Evolutionary conservation across 2,888 invertebrate species (phyloP), one percentile per base, ranked within the genome.

Genomic region (Oxyteleia sp.): DNA sequence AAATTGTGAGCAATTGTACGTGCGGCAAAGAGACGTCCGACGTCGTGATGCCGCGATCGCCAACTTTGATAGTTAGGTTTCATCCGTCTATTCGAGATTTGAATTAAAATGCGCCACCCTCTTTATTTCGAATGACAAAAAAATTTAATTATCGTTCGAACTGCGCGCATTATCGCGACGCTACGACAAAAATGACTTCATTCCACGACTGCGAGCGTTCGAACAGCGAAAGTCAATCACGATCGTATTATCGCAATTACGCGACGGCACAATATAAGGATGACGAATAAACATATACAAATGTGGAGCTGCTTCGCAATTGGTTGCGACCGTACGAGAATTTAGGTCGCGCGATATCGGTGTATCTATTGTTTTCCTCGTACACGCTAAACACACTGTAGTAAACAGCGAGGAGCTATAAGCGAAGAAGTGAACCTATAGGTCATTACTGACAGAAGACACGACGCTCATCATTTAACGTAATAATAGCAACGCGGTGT

Each of bases 1-100:
- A 91, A 92, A 92, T 92, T 92, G 90, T 89, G 91, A 90, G 91
- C 88, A 90, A 89, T 87, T 88, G 88, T 87, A 68, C 78, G 78
- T 74, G 61, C 55, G 76, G 79, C 68, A 64, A 49, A 81, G 88
- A 79, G 78, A 83, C 59, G 84, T 72, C 69, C 82, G 86, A 80
- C 75, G 69, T 87, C 86, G 88, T 87, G 86, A 83, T 78, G 87
- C 89, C 88, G 89, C 89, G 90, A 92, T 93, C 89, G 90, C 90
- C 90, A 93, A 93, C 93, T 93, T 93, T 92, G 90, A 92, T 92
- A 92, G 92, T 93, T 91, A 91, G 89, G 29, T 38, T 90, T 89
- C 91, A 91, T 92, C 91, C 90, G 90, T 92, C 90, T 89, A 89
- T 90, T 86, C 89, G 79, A 88, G 86, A 89, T 90, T 89, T 87